These are phyloP conservation scores for Polyploca ridens DNA, from an alignment of 2,888 invertebrate species.

Conservation along the genomic window DNA sequence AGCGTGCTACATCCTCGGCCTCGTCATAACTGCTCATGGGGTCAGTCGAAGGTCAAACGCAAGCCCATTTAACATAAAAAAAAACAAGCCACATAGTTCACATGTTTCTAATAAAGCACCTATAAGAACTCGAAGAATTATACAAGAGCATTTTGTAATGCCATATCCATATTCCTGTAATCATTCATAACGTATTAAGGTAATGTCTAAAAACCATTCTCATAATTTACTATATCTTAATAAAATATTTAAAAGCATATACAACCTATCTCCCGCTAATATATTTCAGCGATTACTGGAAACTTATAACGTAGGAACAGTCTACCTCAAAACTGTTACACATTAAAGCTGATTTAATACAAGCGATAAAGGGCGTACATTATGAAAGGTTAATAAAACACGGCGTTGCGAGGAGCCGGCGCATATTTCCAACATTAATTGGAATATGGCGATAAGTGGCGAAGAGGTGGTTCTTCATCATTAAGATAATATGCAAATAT, in stretches of 20 bases:
- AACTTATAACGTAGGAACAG: slow-evolving; percentile 44
- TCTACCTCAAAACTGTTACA: slow-evolving; percentile 56
- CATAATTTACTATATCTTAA: slow-evolving; percentile 13
- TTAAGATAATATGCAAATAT: slow-evolving; percentile 77
- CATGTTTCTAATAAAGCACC: too few species aligned
- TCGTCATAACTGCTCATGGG: too few species aligned
- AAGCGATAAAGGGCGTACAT: slow-evolving; percentile 60
- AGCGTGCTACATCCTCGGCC: too few species aligned
- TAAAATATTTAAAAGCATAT: slow-evolving; percentile 26
- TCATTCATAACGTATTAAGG: not conserved
- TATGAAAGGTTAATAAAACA: slow-evolving; percentile 76
- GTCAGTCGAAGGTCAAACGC: too few species aligned
- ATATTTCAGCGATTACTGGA: slow-evolving; percentile 42
- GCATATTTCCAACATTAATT: slow-evolving; percentile 76
- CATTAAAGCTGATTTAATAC: slow-evolving; percentile 66
- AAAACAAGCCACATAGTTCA: too few species aligned
- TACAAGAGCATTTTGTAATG: not conserved
- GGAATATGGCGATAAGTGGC: slow-evolving; percentile 73
- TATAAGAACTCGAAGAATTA: not conserved
- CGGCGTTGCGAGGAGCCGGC: slow-evolving; percentile 52
- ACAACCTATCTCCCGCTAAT: slow-evolving; percentile 22
- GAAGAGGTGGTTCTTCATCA: slow-evolving; percentile 69
- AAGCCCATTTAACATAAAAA: too few species aligned
- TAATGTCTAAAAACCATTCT: not conserved
- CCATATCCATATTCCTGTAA: not conserved